Percentiles rank a stretch among this genome's conserved stretches.
phyloP scores from a whole-genome alignment of 2,888 invertebrate genomes.

The Allacma fusca region DNA sequence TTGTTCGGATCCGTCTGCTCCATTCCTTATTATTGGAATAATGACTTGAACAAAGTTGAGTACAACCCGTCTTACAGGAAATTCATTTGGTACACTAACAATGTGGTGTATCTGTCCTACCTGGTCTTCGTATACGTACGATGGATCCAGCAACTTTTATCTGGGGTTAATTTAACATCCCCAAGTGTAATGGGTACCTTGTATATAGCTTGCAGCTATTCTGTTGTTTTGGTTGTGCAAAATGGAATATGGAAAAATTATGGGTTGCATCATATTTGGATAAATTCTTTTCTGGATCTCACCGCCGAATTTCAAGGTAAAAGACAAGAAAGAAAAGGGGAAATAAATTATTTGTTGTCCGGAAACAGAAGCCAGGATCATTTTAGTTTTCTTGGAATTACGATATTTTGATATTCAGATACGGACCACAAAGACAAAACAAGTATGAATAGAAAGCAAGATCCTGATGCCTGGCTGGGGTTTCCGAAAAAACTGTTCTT shows the following conservation, averaged over 20 bases:
- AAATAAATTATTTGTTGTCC: too few species aligned
- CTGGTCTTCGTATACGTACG: not conserved
- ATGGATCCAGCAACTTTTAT: not conserved
- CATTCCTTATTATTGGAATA: not conserved
- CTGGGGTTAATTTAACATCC: not conserved
- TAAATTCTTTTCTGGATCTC: not conserved
- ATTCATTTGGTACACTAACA: not conserved
- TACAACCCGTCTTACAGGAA: not conserved
- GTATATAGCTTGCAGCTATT: not conserved
- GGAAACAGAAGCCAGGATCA: too few species aligned
- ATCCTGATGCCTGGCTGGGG: not conserved
- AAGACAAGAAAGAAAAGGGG: too few species aligned
- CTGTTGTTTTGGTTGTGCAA: not conserved
- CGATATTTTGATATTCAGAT: too few species aligned
- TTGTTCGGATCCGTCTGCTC: not conserved
- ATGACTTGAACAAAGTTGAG: not conserved
- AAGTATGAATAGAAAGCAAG: too few species aligned
- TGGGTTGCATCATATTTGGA: constrained; percentile 6
- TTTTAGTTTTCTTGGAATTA: not conserved
- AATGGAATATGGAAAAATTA: not conserved
- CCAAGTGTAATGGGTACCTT: not conserved
- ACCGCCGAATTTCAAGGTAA: not conserved
- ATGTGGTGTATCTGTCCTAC: not conserved
- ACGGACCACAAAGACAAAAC: too few species aligned
- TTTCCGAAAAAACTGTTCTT: not conserved